Percentiles rank a stretch among this genome's conserved stretches.
Evolutionary conservation across 2,888 invertebrate genomes (phyloP).

Genomic region (Nemurella pictetii): DNA sequence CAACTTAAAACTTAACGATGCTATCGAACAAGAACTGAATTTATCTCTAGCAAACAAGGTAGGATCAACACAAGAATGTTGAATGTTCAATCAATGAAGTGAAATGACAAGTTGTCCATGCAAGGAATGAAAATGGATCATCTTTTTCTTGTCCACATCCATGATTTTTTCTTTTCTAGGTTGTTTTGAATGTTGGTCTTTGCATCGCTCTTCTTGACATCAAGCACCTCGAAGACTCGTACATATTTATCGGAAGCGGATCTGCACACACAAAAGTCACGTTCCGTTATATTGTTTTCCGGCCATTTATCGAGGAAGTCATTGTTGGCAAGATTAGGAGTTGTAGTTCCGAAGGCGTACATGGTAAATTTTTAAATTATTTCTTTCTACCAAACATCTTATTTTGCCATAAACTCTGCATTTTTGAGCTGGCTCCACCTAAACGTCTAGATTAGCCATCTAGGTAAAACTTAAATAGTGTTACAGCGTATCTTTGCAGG

Average conservation of each 20-base stretch:
- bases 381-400: not conserved
- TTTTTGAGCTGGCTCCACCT: no score
- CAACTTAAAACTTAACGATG: slow-evolving; percentile 77
- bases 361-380: slow-evolving; percentile 59
- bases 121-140: not conserved
- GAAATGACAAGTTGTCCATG: no score
- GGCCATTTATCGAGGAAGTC: slow-evolving; percentile 93
- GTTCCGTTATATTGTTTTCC: slow-evolving; percentile 93
- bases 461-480: no score
- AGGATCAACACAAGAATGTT: slow-evolving; percentile 37
- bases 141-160: not conserved
- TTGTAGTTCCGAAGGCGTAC: slow-evolving; percentile 89
- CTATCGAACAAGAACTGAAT: slow-evolving; percentile 85
- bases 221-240: slow-evolving; percentile 84
- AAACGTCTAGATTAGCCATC: no score
- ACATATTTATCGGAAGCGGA: slow-evolving; percentile 93
- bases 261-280: slow-evolving; percentile 91
- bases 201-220: slow-evolving; percentile 94
- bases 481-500: no score
- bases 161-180: slow-evolving; percentile 58
- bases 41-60: slow-evolving; percentile 94
- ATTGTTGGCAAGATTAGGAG: slow-evolving; percentile 90
- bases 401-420: no score
- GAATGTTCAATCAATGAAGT: not conserved
- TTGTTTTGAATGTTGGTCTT: slow-evolving; percentile 90